A percentile compares a stretch with the other conserved stretches of the same genome.
These are phyloP conservation scores for human DNA, from an alignment of 2,113 vertebrate species.

Conservation along the genomic window DNA sequence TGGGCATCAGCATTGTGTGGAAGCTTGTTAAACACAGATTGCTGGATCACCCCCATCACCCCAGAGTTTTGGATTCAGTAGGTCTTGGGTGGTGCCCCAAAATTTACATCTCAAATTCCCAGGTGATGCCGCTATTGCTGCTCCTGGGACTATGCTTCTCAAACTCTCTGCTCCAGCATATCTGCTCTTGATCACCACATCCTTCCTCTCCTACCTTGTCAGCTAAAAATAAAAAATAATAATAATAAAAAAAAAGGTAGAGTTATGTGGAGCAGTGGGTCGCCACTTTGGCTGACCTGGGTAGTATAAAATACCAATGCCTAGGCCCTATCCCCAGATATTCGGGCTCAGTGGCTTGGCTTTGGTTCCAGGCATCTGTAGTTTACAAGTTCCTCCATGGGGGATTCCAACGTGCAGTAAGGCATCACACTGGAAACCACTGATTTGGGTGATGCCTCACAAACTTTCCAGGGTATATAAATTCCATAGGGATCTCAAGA, in stretches of 20 bases:
- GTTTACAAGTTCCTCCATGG: background rate
- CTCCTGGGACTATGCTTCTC: background rate
- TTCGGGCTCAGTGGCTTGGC: background rate
- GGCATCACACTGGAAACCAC: background rate
- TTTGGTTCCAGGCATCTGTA: background rate
- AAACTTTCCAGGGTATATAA: background rate
- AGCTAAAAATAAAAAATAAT: no score
- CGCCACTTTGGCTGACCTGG: background rate
- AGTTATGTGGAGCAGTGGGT: background rate
- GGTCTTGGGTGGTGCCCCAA: background rate
- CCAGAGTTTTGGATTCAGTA: background rate
- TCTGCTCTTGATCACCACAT: accelerated
- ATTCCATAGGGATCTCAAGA: background rate
- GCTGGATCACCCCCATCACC: background rate
- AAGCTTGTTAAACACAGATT: background rate
- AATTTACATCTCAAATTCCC: background rate
- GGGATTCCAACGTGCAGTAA: background rate
- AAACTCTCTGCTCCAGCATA: background rate
- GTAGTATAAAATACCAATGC: background rate
- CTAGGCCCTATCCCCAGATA: background rate
- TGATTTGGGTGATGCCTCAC: background rate
- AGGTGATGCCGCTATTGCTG: background rate
- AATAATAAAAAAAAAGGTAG: no score
- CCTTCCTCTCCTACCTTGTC: background rate
- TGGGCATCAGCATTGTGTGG: background rate